A percentile compares a stretch with the other conserved stretches of the same genome.
Conservation (phyloP, 2,888 invertebrate species). For the Cantharis nigra region DNA sequence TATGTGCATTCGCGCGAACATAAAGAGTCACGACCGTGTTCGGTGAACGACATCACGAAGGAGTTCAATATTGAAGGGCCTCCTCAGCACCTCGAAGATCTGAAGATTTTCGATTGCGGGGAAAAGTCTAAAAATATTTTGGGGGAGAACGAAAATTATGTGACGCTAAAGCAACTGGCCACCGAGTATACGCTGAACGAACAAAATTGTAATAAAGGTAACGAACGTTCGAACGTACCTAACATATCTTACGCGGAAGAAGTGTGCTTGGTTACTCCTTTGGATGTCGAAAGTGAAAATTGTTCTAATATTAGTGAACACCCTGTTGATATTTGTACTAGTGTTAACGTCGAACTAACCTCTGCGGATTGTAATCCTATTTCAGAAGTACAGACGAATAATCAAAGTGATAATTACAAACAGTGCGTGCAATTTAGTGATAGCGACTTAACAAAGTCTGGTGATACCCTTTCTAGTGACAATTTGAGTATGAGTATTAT, state of each 20-base stretch:
- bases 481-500: conserved; percentile 57
- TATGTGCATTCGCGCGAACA: conserved; percentile 67
- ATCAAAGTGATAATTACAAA: conserved; percentile 27
- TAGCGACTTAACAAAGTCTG: conserved; percentile 45
- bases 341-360: conserved; percentile 47
- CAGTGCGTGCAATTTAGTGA: conserved; percentile 34
- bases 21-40: conserved; percentile 62
- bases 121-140: conserved; percentile 39
- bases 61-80: conserved; percentile 62
- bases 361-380: conserved; percentile 42
- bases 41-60: conserved; percentile 52
- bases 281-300: conserved; percentile 53
- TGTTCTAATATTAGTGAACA: conserved; percentile 52
- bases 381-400: conserved; percentile 15
- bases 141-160: conserved; percentile 51
- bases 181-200: conserved; percentile 49
- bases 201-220: conserved; percentile 33
- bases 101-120: conserved; percentile 41
- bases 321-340: conserved; percentile 53
- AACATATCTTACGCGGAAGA: conserved; percentile 55
- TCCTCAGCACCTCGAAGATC: conserved; percentile 51
- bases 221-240: conserved; percentile 31
- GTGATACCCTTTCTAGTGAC: conserved; percentile 48
- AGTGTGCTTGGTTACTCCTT: conserved; percentile 54
- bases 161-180: conserved; percentile 53